Conservation (phyloP, 2,797 vertebrate genomes). For the Chelmon rostratus region DNA sequence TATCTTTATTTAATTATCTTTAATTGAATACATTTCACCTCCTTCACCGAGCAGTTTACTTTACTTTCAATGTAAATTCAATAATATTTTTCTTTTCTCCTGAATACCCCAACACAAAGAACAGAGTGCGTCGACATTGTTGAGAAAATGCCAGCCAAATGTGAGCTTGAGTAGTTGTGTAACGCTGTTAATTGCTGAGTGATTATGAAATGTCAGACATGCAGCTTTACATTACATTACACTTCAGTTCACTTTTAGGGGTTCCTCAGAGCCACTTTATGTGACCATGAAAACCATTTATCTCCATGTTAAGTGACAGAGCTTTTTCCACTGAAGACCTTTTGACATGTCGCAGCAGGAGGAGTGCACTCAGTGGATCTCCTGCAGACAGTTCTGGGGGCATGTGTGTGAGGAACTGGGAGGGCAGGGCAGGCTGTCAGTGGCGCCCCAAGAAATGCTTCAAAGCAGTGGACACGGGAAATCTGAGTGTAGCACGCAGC, state of each 20-base stretch:
- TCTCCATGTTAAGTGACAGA: not conserved
- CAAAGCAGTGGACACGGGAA: too few relatives aligned
- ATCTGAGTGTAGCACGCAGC: too few relatives aligned
- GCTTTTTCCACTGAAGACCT: not conserved
- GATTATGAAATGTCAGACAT: slow-evolving; percentile 27
- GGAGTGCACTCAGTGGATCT: too few relatives aligned
- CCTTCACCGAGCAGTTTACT: not conserved
- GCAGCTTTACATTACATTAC: not conserved
- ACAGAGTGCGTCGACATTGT: not conserved
- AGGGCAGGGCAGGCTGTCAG: not conserved
- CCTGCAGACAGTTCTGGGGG: too few relatives aligned
- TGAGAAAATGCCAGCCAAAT: not conserved
- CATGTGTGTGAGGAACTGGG: not conserved
- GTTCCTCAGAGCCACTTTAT: not conserved
- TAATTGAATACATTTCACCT: not conserved
- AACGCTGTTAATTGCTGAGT: not conserved
- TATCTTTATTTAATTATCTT: not conserved
- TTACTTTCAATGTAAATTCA: not conserved
- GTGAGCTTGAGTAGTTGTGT: not conserved
- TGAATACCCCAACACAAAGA: not conserved
- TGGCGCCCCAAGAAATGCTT: too few relatives aligned
- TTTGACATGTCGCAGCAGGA: not conserved
- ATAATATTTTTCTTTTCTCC: not conserved
- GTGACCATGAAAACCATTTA: not conserved
- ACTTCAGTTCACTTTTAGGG: slow-evolving; percentile 4